phyloP scores from a whole-genome alignment of 1,140 invertebrate species.

The Camponotus pennsylvanicus region DNA sequence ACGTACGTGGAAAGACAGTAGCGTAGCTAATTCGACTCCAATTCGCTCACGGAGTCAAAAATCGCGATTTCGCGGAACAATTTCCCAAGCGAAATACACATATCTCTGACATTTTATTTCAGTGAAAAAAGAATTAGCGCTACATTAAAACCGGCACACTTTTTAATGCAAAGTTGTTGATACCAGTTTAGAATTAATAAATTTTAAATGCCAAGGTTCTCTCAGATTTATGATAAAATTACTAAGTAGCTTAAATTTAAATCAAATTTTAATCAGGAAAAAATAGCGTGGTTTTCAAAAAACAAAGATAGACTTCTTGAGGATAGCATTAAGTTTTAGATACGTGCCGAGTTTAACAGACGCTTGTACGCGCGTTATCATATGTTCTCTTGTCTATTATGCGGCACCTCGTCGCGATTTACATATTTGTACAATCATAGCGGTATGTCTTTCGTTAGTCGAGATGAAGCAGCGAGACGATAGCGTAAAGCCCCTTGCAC shows the following conservation, averaged over 20 bases:
- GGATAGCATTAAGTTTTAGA: not conserved
- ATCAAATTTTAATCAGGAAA: not conserved
- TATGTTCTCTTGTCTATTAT: slow-evolving; percentile 26
- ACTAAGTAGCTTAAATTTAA: too few relatives aligned
- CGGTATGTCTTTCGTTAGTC: slow-evolving; percentile 34
- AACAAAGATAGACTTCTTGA: not conserved
- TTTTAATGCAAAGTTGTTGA: not conserved
- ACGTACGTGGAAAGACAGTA: slow-evolving; percentile 16
- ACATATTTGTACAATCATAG: slow-evolving; percentile 20
- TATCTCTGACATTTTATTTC: not conserved
- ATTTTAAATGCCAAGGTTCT: not conserved
- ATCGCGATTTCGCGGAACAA: not conserved
- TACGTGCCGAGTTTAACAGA: not conserved
- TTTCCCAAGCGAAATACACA: not conserved
- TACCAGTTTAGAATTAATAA: not conserved
- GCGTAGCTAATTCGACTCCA: not conserved
- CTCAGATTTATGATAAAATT: not conserved
- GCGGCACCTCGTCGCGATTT: slow-evolving; percentile 29
- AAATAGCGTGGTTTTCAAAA: not conserved
- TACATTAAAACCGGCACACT: not conserved
- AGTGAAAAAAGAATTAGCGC: too few relatives aligned
- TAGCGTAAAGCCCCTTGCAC: not conserved
- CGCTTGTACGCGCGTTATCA: not conserved
- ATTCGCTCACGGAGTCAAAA: not conserved
- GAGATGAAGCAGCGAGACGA: slow-evolving; percentile 11